phyloP scores from a whole-genome alignment of 1,140 invertebrate species.

The Aphelenchoides avenae region DNA sequence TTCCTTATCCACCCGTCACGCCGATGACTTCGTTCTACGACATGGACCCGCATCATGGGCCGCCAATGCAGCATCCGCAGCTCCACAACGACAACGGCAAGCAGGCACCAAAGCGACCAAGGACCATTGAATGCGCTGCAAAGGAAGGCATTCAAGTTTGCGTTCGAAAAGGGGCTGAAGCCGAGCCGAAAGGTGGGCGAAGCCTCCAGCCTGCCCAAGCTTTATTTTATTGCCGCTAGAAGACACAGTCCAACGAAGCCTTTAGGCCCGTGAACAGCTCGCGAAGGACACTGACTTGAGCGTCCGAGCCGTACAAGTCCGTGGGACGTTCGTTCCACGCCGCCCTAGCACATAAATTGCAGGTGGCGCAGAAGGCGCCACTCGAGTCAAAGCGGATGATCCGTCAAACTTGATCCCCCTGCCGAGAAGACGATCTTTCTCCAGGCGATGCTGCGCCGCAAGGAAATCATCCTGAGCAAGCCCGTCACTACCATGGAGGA shows the following conservation, averaged over 20 bases:
- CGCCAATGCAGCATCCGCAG: background rate
- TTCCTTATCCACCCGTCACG: background rate
- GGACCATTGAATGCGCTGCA: slow-evolving; percentile 35
- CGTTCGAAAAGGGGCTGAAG: slow-evolving; percentile 34
- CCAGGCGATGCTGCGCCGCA: too few relatives aligned
- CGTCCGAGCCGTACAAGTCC: slow-evolving; percentile 93
- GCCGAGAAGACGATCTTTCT: too few relatives aligned
- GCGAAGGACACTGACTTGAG: slow-evolving; percentile 94
- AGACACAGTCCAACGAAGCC: background rate
- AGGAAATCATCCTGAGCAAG: too few relatives aligned
- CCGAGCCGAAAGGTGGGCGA: slow-evolving; percentile 69
- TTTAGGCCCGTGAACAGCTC: slow-evolving; percentile 61
- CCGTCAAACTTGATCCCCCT: too few relatives aligned
- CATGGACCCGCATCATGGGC: background rate
- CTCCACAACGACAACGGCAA: slow-evolving; percentile 10
- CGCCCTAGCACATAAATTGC: too few relatives aligned
- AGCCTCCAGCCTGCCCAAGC: slow-evolving; percentile 61
- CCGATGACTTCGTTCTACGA: slow-evolving; percentile 21
- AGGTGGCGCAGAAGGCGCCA: too few relatives aligned
- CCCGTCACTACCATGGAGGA: too few relatives aligned
- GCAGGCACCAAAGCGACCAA: slow-evolving; percentile 29
- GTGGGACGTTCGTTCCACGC: too few relatives aligned
- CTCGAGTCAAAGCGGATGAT: too few relatives aligned
- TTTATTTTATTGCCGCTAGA: background rate
- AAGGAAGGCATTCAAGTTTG: slow-evolving; percentile 37